Percentiles rank a stretch among this genome's conserved stretches.
Conservation (phyloP, 2,888 invertebrate species). For the Drosophila merina region DNA sequence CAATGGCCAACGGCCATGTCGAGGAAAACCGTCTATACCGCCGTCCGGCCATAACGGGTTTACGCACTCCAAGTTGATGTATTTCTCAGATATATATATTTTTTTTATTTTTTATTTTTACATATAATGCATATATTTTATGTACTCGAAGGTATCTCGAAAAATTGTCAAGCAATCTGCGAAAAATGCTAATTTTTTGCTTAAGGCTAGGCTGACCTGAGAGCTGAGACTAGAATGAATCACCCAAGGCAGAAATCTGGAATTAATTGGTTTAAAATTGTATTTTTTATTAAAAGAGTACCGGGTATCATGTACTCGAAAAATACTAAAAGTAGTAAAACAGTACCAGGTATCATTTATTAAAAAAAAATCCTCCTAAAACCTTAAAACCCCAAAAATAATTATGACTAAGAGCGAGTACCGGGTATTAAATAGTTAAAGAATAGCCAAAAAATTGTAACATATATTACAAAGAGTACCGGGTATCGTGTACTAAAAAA, state of each 20-base stretch:
- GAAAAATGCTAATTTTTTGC: slow-evolving; percentile 29
- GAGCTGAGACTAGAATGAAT: slow-evolving; percentile 4
- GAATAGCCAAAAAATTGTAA: too few species aligned
- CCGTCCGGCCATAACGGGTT: slow-evolving; percentile 69
- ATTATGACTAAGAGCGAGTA: too few species aligned
- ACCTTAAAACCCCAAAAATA: too few species aligned
- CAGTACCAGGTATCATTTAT: too few species aligned
- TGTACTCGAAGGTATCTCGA: not conserved
- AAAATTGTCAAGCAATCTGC: slow-evolving; percentile 14
- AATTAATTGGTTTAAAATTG: slow-evolving; percentile 7
- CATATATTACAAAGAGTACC: too few species aligned
- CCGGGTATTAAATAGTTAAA: too few species aligned
- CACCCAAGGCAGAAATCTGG: slow-evolving; percentile 3
- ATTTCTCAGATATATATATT: not conserved
- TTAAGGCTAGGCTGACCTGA: not conserved
- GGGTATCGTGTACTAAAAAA: too few species aligned
- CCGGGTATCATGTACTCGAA: too few species aligned
- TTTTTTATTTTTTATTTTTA: too few species aligned
- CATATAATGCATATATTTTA: slow-evolving; percentile 6
- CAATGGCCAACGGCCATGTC: slow-evolving; percentile 52
- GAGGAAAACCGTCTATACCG: slow-evolving; percentile 56
- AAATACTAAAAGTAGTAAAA: too few species aligned
- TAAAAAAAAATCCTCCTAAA: too few species aligned
- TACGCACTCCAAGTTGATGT: slow-evolving; percentile 42
- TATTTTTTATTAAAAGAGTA: not conserved